Conservation (phyloP, 2,797 vertebrate genomes). For the Amazona finschi region DNA sequence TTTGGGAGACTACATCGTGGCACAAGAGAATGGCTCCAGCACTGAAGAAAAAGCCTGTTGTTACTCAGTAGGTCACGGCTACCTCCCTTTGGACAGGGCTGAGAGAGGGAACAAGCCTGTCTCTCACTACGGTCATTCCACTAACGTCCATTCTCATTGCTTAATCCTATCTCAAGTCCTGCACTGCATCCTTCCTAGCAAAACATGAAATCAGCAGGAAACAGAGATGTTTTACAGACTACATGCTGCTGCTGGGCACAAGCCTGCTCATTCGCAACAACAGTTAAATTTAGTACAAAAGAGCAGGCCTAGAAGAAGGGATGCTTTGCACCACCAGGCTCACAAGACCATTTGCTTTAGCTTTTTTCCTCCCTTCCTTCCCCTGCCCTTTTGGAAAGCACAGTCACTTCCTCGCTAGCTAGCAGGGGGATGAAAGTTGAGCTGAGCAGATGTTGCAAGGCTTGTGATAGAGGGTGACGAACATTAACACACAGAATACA, state of each 20-base stretch:
- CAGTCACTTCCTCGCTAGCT: background rate
- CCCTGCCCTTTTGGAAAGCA: slow-evolving; percentile 4
- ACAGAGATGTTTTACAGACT: slow-evolving; percentile 17
- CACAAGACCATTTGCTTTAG: background rate
- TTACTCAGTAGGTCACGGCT: background rate
- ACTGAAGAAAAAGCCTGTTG: slow-evolving; percentile 8
- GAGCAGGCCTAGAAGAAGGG: background rate
- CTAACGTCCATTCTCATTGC: background rate
- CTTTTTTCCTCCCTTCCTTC: background rate
- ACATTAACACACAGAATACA: background rate
- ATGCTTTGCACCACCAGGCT: background rate
- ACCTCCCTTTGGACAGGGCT: background rate
- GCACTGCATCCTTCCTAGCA: background rate
- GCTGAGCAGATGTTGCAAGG: background rate
- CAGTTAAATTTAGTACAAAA: background rate
- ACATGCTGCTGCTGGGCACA: background rate
- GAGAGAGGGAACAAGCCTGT: background rate
- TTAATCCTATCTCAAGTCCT: background rate
- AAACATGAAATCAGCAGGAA: slow-evolving; percentile 58
- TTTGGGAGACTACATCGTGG: background rate
- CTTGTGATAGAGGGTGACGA: background rate
- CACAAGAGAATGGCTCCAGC: background rate
- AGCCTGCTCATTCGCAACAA: background rate
- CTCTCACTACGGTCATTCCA: background rate
- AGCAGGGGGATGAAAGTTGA: background rate